phyloP scores from a whole-genome alignment of 2,797 vertebrate genomes.

The Gambusia yucatana region DNA sequence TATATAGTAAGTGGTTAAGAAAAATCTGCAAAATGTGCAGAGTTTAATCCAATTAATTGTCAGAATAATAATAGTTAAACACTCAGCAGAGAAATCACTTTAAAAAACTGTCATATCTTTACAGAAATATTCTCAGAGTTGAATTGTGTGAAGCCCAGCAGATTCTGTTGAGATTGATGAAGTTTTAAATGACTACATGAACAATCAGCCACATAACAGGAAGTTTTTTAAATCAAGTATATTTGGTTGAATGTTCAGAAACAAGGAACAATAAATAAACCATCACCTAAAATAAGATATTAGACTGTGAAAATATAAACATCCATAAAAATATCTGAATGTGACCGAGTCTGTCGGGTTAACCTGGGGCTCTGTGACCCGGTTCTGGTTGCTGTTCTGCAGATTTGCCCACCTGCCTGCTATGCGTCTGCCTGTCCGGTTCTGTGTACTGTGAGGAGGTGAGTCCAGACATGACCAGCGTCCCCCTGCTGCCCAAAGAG shows the following conservation, averaged over 20 bases:
- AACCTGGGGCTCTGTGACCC: not conserved
- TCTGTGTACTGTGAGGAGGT: conserved; percentile 98
- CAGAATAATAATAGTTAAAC: too few relatives aligned
- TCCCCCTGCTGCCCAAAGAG: conserved; percentile 94
- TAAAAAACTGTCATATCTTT: not conserved
- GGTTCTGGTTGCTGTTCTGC: conserved; percentile 46
- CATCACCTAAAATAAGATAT: not conserved
- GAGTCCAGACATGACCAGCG: conserved; percentile 86
- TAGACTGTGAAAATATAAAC: not conserved
- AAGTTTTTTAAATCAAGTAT: not conserved
- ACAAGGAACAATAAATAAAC: not conserved
- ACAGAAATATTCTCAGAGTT: not conserved
- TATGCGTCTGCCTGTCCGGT: conserved; percentile 95
- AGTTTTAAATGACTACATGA: not conserved
- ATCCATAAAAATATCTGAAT: not conserved
- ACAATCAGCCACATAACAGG: not conserved
- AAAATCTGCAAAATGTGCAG: too few relatives aligned
- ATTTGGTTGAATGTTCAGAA: not conserved
- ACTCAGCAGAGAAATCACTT: not conserved
- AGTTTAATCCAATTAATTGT: too few relatives aligned
- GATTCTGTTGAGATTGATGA: not conserved
- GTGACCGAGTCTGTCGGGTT: not conserved
- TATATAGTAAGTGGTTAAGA: too few relatives aligned
- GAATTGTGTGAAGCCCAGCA: not conserved
- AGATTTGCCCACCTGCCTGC: conserved; percentile 95